Conservation (phyloP, 2,113 vertebrate species). For the Chloroceryle aenea region DNA sequence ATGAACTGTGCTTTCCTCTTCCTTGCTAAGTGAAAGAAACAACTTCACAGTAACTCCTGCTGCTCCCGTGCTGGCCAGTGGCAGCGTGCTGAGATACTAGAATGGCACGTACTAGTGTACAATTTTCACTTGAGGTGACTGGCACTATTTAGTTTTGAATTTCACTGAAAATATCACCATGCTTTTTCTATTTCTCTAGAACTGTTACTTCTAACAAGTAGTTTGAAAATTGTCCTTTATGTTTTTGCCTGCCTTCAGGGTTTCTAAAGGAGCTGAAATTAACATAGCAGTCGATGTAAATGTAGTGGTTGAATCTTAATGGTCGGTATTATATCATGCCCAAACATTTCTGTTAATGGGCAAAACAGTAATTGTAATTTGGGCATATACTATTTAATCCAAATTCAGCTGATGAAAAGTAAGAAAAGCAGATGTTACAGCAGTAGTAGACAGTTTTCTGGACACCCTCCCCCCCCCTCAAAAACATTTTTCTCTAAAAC, state of each 20-base stretch:
- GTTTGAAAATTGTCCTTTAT: not conserved
- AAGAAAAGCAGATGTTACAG: not conserved
- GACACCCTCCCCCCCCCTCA: not conserved
- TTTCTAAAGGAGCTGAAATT: not conserved
- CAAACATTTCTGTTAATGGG: not conserved
- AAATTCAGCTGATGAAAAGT: not conserved
- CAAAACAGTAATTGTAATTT: not conserved
- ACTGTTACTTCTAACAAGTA: not conserved
- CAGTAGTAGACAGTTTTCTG: not conserved
- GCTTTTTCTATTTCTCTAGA: not conserved
- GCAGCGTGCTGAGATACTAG: not conserved
- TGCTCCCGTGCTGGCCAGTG: not conserved
- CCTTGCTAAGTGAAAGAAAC: not conserved
- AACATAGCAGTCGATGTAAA: not conserved
- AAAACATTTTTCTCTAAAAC: not conserved
- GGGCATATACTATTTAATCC: not conserved
- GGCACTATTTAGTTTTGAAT: not conserved
- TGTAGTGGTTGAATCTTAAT: not conserved
- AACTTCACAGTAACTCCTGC: not conserved
- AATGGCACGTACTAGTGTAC: not conserved
- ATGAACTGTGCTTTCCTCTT: not conserved
- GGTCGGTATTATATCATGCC: not conserved
- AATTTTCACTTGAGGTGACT: not conserved
- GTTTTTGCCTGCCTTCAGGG: not conserved
- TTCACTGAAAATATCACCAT: not conserved